Conservation (phyloP, 2,113 vertebrate species). For the Labeo rohita region DNA sequence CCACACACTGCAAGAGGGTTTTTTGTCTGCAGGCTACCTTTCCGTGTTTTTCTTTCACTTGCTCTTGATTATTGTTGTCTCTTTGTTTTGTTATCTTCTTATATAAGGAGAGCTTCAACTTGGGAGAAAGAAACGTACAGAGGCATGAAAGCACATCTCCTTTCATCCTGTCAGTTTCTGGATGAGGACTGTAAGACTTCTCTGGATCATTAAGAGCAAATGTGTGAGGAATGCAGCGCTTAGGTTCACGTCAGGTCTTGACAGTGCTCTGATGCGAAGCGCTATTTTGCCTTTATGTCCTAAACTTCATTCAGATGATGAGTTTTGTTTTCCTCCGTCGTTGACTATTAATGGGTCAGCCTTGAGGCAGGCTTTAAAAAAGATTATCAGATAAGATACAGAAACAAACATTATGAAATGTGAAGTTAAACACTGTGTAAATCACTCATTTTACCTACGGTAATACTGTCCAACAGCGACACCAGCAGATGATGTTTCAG, state of each 20-base stretch:
- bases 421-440: background rate
- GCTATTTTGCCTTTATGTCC: background rate
- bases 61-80: constrained; percentile 61
- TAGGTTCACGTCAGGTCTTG: constrained; percentile 8
- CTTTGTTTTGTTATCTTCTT: constrained; percentile 52
- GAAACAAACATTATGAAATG: constrained; percentile 13
- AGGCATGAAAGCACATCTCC: constrained; percentile 28
- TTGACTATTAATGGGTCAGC: background rate
- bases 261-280: background rate
- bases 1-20: constrained; percentile 60
- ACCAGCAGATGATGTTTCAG: background rate
- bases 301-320: background rate
- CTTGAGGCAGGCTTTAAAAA: background rate
- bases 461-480: constrained; percentile 16
- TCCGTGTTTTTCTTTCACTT: constrained; percentile 64
- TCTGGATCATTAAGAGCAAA: constrained; percentile 49
- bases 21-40: constrained; percentile 67
- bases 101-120: background rate
- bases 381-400: background rate
- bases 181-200: constrained; percentile 3
- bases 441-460: background rate
- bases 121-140: background rate
- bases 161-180: constrained; percentile 28
- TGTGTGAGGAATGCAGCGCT: constrained; percentile 19
- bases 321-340: background rate